phyloP scores from a whole-genome alignment of 2,113 vertebrate species.

The Anser cygnoides region DNA sequence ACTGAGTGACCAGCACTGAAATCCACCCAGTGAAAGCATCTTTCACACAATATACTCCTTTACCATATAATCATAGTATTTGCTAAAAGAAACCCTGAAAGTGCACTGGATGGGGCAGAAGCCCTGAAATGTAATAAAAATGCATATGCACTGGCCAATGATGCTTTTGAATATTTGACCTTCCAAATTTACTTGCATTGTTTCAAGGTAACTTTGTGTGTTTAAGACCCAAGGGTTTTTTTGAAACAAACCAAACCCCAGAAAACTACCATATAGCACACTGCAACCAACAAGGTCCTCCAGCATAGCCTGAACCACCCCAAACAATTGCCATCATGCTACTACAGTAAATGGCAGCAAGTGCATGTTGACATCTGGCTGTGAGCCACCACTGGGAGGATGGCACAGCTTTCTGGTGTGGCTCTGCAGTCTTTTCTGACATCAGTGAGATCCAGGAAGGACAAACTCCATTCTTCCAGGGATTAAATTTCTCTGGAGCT shows the following conservation, averaged over 20 bases:
- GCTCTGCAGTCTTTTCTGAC: not conserved
- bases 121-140: not conserved
- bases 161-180: not conserved
- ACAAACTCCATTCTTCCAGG: not conserved
- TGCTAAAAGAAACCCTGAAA: not conserved
- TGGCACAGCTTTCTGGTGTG: not conserved
- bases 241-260: not conserved
- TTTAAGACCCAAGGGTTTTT: not conserved
- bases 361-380: accelerated
- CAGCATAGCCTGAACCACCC: not conserved
- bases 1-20: not conserved
- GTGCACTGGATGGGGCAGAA: not conserved
- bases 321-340: not conserved
- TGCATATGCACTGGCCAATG: not conserved
- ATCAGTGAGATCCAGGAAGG: not conserved
- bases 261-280: not conserved
- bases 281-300: not conserved
- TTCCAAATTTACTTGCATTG: not conserved
- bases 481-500: not conserved
- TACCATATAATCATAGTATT: not conserved
- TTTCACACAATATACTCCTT: not conserved
- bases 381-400: not conserved
- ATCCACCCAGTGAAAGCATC: not conserved
- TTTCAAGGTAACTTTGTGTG: not conserved
- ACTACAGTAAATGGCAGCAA: not conserved